phyloP scores from a whole-genome alignment of 2,797 vertebrate species.

The Alcedo quadribrachys region DNA sequence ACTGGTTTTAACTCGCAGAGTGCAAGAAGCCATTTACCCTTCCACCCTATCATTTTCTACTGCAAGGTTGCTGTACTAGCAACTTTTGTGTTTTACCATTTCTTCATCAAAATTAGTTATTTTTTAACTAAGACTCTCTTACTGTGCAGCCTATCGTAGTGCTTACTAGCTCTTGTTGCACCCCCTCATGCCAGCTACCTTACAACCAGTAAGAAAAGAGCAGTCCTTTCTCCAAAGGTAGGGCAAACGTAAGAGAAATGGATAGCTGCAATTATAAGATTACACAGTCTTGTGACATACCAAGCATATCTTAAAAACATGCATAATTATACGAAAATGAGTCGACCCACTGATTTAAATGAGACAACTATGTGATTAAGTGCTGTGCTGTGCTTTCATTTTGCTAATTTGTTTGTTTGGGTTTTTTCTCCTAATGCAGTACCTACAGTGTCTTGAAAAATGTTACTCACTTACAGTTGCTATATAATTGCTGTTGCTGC shows the following conservation, averaged over 20 bases:
- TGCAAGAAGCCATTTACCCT: background rate
- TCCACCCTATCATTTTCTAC: background rate
- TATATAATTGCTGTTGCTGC: slow-evolving; percentile 20
- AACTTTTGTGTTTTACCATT: background rate
- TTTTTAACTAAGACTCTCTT: background rate
- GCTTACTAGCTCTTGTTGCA: background rate
- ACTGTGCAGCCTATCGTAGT: background rate
- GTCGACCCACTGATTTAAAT: slow-evolving; percentile 13
- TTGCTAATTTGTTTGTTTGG: slow-evolving; percentile 42
- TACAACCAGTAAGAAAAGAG: background rate
- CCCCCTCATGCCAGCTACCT: background rate
- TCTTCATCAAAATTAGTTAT: background rate
- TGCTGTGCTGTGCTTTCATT: slow-evolving; percentile 13
- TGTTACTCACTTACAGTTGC: background rate
- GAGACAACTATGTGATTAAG: slow-evolving; percentile 26
- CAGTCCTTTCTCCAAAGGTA: background rate
- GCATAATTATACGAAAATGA: slow-evolving; percentile 45
- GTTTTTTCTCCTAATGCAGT: background rate
- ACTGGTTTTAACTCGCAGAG: background rate
- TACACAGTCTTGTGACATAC: slow-evolving; percentile 18
- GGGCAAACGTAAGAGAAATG: background rate
- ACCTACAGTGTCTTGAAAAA: background rate
- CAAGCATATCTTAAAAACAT: slow-evolving; percentile 23
- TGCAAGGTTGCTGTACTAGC: background rate
- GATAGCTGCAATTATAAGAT: slow-evolving; percentile 44